Evolutionary conservation across 1,140 invertebrate genomes (phyloP), one percentile per base, ranked within the genome.

Genomic region (Polyergus mexicanus): DNA sequence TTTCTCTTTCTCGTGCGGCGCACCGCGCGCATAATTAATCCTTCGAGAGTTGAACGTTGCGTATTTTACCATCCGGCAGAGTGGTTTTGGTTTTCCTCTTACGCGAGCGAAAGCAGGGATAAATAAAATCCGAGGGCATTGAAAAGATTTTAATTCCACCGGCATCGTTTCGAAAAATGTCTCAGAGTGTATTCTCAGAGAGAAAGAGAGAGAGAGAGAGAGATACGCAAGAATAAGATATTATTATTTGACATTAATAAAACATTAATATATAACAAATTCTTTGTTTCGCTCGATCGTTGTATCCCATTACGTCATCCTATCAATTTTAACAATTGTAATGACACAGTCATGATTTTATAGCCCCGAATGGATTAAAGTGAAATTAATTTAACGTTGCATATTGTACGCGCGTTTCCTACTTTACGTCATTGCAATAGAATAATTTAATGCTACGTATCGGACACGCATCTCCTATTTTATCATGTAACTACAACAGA

Each of bases 301-400:
- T 8, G 10, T 28, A 16, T 54, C 22, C 63, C 25, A 78, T 68
- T 56, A 32, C 6, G 47, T 51, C 38, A 69, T 80, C 63, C 32
- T 44, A 78, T 78, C 62, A 51, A 80, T 80, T 80, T 58, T 38
- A 80, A 69, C 65, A 66, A 80, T 69, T 69, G 63, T 10, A 80
- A 69, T 44, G 47, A 16, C 63, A n/a, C 76, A 47, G 4, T 47
- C 13, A 51, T 16, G 5, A 51, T 19, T 16, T 51, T 51, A 5
- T 19, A 16, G 3, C 16, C 47, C 47, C 38, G 32, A 65, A 56
- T 80, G 16, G 63, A 28, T 54, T 58, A 69, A 69, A 80, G 44
- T 25, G 35, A 8, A 7, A 35, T 69, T 69, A 32, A 32, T 68
- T 78, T 56, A 28, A 38, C 35, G 2, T 16, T 25, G 6, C 22